Base-by-base conservation (phyloP, 2,888 invertebrate genomes). In the Apomyelois bistriatella region DNA sequence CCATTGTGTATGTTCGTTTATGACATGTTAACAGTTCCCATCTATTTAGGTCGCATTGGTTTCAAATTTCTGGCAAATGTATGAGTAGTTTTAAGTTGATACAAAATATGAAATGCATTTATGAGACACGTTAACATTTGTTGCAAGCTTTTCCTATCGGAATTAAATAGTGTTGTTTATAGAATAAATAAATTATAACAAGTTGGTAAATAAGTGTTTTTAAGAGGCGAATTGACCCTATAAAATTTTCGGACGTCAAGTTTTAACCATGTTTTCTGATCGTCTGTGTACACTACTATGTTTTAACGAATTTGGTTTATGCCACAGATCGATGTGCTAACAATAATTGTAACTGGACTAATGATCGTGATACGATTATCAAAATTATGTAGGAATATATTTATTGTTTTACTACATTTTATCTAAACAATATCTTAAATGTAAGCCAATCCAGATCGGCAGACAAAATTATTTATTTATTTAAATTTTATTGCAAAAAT, bases 31-130 rank as follows among this genome's bases (percentile, higher is more conserved):
- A 40, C 40, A 10, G 28, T 35, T 35, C 10, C 13, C 30, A 13
- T 28, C 32, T 32, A 16, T 46, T 32, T 30, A 15, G n/a, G 13
- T 15, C 12, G 30, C 22, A 3, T 30, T 17, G 22, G 9, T 28
- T 38, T 48, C 0, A 38, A 48, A 48, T 38, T 38, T 12, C 37
- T 48, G 22, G 17, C n/a, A 48, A 37, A 48, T 37, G 36, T 48
- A 13, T 22, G 17, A 43, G 13, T 43, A 46, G 40, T 13, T 32
- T 13, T 22, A 22, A n/a, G 10, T 32, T 13, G 10, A 28, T 9
- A 12, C 43, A 32, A 40, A 40, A 40, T n/a, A 40, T 46, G 13
- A 35, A 10, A 15, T 32, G 46, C 46, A 46, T 46, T 46, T 46
- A 46, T 32, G 32, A 13, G 30, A n/a, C 13, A 43, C 30, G 43